Percentiles rank a stretch among this genome's conserved stretches.
These are phyloP conservation scores for Ashinkailepas kermadecensis DNA, from an alignment of 2,888 invertebrate species.

Conservation along the genomic window DNA sequence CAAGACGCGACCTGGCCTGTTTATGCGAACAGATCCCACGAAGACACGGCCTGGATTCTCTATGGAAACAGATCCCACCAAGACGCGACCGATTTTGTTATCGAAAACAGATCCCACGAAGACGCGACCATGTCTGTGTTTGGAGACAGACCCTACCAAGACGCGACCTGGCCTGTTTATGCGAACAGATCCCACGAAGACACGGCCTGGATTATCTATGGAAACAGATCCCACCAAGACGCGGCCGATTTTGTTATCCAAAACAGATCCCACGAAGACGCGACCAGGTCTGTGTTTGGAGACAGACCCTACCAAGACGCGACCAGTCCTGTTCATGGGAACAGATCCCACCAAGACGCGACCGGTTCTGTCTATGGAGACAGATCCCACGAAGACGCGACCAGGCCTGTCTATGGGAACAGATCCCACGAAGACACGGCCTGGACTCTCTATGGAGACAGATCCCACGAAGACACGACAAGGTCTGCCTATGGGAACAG, in stretches of 20 bases:
- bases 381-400: neutral
- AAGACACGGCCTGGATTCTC: neutral
- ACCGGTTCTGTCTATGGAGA: neutral
- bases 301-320: constrained; percentile 1
- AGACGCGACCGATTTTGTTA: neutral
- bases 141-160: neutral
- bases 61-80: neutral
- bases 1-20: neutral
- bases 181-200: neutral
- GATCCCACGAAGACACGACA: too few relatives aligned
- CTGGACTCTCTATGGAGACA: neutral
- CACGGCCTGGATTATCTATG: neutral
- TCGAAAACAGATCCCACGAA: neutral
- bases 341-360: neutral
- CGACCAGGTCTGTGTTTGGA: neutral
- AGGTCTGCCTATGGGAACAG: too few relatives aligned
- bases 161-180: too few relatives aligned
- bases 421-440: neutral
- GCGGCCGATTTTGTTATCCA: neutral
- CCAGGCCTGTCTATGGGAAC: neutral
- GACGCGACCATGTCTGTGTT: neutral
- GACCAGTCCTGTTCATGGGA: neutral
- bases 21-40: neutral
- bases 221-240: neutral
- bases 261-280: constrained; percentile 2